Evolutionary conservation across 1,140 invertebrate species (phyloP).

Genomic region (Bombus superbus): DNA sequence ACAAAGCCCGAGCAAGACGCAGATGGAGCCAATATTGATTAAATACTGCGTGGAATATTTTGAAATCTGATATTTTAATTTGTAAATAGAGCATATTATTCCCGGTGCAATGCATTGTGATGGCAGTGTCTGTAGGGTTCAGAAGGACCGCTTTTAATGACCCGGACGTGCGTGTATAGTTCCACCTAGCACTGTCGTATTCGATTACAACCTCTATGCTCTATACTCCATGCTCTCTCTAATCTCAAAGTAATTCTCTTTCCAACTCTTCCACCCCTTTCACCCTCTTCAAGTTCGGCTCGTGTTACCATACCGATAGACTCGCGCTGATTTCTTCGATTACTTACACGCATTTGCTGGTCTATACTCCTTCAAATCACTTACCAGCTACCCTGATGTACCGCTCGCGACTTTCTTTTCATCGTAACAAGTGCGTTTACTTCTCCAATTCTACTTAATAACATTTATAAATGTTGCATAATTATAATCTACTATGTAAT

Average conservation of each 20-base stretch:
- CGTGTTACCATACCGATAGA: slow-evolving; percentile 63
- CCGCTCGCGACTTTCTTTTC: neutral
- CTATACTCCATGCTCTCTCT: slow-evolving; percentile 30
- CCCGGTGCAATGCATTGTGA: slow-evolving; percentile 64
- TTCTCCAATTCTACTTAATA: neutral
- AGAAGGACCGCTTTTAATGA: slow-evolving; percentile 78
- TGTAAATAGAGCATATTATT: slow-evolving; percentile 78
- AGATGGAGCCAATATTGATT: slow-evolving; percentile 73
- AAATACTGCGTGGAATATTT: slow-evolving; percentile 76
- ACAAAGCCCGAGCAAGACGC: neutral
- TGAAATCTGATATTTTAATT: slow-evolving; percentile 80
- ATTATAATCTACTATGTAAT: no score
- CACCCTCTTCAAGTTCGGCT: slow-evolving; percentile 48
- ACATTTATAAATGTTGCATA: no score
- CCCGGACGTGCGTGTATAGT: slow-evolving; percentile 76
- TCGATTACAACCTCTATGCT: slow-evolving; percentile 64
- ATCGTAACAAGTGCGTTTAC: neutral
- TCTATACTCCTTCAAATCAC: slow-evolving; percentile 19
- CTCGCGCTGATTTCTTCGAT: slow-evolving; percentile 37
- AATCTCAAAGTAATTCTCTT: slow-evolving; percentile 69
- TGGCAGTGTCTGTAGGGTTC: slow-evolving; percentile 55
- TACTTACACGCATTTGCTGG: neutral
- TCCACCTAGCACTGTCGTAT: slow-evolving; percentile 74
- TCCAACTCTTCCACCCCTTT: slow-evolving; percentile 65
- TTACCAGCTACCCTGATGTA: neutral